Base-by-base conservation (phyloP, 2,113 vertebrate genomes). In the Spilogale gracilis region DNA sequence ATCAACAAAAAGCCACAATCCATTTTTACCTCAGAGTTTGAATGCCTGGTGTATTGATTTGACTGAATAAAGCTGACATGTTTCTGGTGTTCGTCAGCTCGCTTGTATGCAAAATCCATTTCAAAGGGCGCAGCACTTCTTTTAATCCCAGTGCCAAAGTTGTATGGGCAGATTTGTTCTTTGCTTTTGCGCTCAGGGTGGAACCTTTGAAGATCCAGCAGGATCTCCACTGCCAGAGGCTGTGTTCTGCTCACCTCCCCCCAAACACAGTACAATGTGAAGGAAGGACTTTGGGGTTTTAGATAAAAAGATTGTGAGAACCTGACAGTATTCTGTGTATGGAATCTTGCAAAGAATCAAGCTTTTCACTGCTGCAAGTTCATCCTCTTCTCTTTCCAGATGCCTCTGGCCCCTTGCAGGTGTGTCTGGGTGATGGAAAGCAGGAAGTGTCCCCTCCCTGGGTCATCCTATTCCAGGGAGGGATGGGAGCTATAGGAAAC, bases 1-100 rank as follows among this genome's bases (percentile, higher is more conserved):
- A 96, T 96, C 95, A 97, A 94, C 97, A 95, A 91, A 97, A 93
- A 97, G 88, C 92, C 95, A 94, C 96, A 90, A 74, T 87, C 92
- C 91, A 74, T 86, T 97, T 97, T 96, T 96, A 94, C 74, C 94
- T 92, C 94, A 0, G 43, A 48, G 90, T 95, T 94, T 90, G 92
- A 90, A 88, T 96, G 92, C 48, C 45, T 71, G 48, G 32, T 73
- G 65, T 95, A 97, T 97, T 79, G 96, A 97, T 97, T 73, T 89
- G 88, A 92, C 84, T 81, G 82, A 89, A 78, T 93, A 76, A 80
- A 95, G 73, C 95, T 48, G 86, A 65, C 86, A 91, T 74, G 89
- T 78, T 76, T 80, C 58, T 93, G 82, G 69, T 93, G 87, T 65
- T 52, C 83, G 32, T 83, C 81, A 18, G 13, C 83, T 95, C 23